Evolutionary conservation across 1,140 invertebrate genomes (phyloP).

Genomic region (Metaphire vulgaris): DNA sequence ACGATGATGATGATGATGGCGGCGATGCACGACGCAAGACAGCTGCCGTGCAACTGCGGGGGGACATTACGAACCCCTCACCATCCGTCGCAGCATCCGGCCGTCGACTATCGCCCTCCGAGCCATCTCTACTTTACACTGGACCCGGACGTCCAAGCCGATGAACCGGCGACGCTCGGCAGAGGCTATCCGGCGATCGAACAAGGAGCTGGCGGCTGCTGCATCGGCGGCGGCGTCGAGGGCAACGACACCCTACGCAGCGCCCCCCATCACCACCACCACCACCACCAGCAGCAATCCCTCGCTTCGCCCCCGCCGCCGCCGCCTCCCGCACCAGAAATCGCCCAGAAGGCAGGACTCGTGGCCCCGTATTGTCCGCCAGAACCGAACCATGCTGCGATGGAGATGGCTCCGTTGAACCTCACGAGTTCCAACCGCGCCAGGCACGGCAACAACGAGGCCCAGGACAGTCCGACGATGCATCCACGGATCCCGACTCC

Average conservation of each 20-base stretch:
- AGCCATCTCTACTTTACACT: not conserved
- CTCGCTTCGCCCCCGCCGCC: no score
- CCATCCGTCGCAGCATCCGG: not conserved
- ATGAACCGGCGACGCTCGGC: not conserved
- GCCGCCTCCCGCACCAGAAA: not conserved
- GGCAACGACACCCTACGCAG: no score
- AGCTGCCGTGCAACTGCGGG: not conserved
- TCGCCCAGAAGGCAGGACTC: no score
- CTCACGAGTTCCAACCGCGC: not conserved
- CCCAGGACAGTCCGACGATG: not conserved
- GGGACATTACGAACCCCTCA: no score
- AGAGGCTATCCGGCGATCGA: not conserved
- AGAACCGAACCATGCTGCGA: no score
- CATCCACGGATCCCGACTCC: not conserved
- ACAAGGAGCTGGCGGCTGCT: not conserved
- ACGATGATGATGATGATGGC: not conserved
- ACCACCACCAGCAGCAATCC: no score
- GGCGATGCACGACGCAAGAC: not conserved
- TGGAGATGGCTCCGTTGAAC: not conserved
- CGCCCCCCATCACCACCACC: no score
- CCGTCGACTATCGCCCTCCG: not conserved
- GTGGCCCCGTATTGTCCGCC: no score
- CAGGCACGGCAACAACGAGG: no score
- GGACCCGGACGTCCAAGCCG: not conserved
- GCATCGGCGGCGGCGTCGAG: no score